Evolutionary conservation across 1,140 invertebrate species (phyloP).

Genomic region (Pseudomyrmex cubaensis): DNA sequence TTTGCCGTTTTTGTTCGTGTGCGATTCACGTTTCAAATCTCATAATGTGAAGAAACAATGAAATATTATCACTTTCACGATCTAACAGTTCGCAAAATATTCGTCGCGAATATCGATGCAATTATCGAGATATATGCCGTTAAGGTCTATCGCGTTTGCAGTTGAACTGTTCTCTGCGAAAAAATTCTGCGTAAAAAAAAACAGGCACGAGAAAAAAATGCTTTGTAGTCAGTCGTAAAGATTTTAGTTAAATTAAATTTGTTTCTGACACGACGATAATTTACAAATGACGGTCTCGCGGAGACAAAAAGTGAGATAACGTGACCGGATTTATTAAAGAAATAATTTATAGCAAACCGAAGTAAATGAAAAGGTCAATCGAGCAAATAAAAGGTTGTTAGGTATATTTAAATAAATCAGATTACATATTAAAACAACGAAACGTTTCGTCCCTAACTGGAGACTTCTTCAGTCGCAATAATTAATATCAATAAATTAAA

Average conservation of each 20-base stretch:
- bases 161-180: slow-evolving; percentile 5
- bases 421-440: too few relatives aligned
- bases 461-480: too few relatives aligned
- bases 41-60: not conserved
- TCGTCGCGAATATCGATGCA: slow-evolving; percentile 36
- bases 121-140: slow-evolving; percentile 24
- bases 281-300: not conserved
- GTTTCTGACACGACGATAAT: not conserved
- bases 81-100: slow-evolving; percentile 1
- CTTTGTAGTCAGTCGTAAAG: slow-evolving; percentile 12
- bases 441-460: too few relatives aligned
- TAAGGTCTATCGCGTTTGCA: slow-evolving; percentile 40
- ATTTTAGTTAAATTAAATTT: slow-evolving; percentile 21
- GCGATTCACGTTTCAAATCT: slow-evolving; percentile 26
- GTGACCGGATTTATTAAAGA: too few relatives aligned
- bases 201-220: slow-evolving; percentile 21
- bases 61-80: slow-evolving; percentile 47
- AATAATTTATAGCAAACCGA: too few relatives aligned
- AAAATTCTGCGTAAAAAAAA: slow-evolving; percentile 17
- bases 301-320: not conserved
- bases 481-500: too few relatives aligned
- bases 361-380: too few relatives aligned
- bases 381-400: too few relatives aligned
- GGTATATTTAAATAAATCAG: too few relatives aligned
- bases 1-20: not conserved